Conservation (phyloP, 2,888 invertebrate genomes). For the Crematogaster levior region DNA sequence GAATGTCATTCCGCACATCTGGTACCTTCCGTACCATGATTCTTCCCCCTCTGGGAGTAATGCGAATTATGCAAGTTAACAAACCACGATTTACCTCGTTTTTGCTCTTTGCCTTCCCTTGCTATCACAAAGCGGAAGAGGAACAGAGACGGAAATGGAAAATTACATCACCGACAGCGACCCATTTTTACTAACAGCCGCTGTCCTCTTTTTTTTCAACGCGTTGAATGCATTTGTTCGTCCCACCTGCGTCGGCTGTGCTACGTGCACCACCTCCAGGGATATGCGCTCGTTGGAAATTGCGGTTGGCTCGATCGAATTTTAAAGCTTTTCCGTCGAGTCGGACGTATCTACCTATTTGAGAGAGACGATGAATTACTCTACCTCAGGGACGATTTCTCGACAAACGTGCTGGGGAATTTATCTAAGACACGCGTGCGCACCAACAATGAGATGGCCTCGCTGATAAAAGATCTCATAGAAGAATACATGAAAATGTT, state of each 20-base stretch:
- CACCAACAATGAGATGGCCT: slow-evolving; percentile 7
- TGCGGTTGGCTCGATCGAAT: slow-evolving; percentile 61
- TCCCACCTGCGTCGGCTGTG: background rate
- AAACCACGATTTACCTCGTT: slow-evolving; percentile 30
- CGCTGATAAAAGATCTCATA: slow-evolving; percentile 1
- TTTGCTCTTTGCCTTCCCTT: background rate
- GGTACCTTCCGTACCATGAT: background rate
- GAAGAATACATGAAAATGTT: background rate
- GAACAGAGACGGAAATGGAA: slow-evolving; percentile 16
- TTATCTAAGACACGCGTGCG: slow-evolving; percentile 26
- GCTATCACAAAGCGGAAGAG: background rate
- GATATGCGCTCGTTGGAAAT: slow-evolving; percentile 52
- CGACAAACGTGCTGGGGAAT: slow-evolving; percentile 32
- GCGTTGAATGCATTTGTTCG: slow-evolving; percentile 8
- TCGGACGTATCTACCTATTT: slow-evolving; percentile 37
- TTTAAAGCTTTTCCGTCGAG: slow-evolving; percentile 59
- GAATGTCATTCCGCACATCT: slow-evolving; percentile 8
- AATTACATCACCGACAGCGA: slow-evolving; percentile 25
- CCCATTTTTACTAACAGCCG: slow-evolving; percentile 10
- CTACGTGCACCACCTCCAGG: slow-evolving; percentile 23
- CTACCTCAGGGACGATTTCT: slow-evolving; percentile 44
- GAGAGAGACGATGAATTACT: slow-evolving; percentile 39
- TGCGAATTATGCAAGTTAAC: background rate
- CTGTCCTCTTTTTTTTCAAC: slow-evolving; percentile 9
- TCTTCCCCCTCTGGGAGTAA: background rate